These are phyloP conservation scores for Alligator mississippiensis DNA, from an alignment of 2,113 vertebrate species.

Conservation along the genomic window DNA sequence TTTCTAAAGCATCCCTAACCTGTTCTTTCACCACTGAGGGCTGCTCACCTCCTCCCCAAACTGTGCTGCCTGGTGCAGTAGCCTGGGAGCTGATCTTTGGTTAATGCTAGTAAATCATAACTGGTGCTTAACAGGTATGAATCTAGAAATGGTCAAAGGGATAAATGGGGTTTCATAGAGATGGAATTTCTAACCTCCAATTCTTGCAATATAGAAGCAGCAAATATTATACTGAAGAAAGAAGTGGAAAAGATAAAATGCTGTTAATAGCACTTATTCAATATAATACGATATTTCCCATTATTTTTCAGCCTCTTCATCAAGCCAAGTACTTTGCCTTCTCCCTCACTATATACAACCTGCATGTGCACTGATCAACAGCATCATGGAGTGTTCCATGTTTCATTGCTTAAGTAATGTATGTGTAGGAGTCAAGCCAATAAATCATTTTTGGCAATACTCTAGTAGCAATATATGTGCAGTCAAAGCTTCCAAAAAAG, in stretches of 20 bases:
- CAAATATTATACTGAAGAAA: background rate
- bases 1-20: no score
- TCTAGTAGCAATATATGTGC: background rate
- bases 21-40: no score
- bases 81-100: background rate
- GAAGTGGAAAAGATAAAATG: background rate
- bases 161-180: rapidly evolving
- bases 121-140: rapidly evolving
- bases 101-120: background rate
- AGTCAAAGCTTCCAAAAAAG: conserved; percentile 10
- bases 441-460: background rate
- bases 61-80: no score
- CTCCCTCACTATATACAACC: background rate
- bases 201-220: background rate
- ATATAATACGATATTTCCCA: background rate
- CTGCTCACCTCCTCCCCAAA: no score
- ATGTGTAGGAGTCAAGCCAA: background rate
- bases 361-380: background rate
- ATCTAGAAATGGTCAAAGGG: background rate
- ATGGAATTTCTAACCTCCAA: background rate
- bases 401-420: background rate
- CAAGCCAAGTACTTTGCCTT: background rate
- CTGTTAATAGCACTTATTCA: background rate
- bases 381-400: background rate
- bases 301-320: background rate